Evolutionary conservation across 2,113 vertebrate species (phyloP).

Genomic region (Cnemophilus loriae): DNA sequence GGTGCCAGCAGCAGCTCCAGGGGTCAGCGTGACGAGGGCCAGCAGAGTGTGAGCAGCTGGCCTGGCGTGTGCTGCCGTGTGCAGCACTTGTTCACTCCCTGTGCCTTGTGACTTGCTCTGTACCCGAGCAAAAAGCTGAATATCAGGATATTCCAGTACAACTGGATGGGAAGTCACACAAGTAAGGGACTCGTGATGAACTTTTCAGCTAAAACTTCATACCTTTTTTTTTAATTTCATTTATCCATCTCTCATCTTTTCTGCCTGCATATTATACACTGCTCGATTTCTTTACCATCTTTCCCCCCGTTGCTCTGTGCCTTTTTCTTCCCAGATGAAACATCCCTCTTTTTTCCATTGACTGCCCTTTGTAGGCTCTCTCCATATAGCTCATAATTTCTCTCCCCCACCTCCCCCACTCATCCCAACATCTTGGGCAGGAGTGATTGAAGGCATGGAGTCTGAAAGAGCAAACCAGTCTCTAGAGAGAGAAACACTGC

Average conservation of each 20-base stretch:
- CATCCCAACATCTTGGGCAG: not conserved
- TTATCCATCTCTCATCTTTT: not conserved
- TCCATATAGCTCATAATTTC: not conserved
- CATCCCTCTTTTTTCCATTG: not conserved
- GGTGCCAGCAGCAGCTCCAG: not conserved
- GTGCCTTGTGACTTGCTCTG: not conserved
- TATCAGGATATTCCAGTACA: not conserved
- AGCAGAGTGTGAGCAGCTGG: not conserved
- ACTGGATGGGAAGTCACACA: not conserved
- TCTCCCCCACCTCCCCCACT: not conserved
- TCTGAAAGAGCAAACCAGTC: slow-evolving; percentile 17
- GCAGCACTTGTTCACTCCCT: not conserved
- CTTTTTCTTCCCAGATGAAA: slow-evolving; percentile 13
- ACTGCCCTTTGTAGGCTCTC: not conserved
- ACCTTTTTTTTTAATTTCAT: not conserved
- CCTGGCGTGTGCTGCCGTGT: not conserved
- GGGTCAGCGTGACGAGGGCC: not conserved
- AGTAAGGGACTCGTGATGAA: not conserved
- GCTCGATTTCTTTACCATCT: not conserved
- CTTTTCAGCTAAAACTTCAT: not conserved
- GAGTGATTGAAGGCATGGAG: not conserved
- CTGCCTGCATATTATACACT: not conserved
- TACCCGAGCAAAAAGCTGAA: not conserved
- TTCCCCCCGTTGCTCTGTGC: not conserved
- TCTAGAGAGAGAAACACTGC: not conserved